phyloP scores from a whole-genome alignment of 2,888 invertebrate genomes.

The Melolontha melolontha region DNA sequence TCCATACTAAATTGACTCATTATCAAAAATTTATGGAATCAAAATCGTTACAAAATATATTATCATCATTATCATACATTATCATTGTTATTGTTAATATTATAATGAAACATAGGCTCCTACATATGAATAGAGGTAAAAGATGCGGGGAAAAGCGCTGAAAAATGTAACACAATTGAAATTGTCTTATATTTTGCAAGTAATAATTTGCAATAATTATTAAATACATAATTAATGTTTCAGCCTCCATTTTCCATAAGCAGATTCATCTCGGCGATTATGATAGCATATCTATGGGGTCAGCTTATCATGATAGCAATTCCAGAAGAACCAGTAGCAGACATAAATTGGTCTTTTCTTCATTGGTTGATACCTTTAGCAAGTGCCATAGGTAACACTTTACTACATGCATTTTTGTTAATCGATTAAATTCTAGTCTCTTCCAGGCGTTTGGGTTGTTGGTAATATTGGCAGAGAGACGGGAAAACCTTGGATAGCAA shows the following conservation, averaged over 20 bases:
- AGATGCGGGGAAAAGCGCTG: too few relatives aligned
- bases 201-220: too few relatives aligned
- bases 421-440: slow-evolving; percentile 26
- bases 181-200: too few relatives aligned
- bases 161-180: too few relatives aligned
- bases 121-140: too few relatives aligned
- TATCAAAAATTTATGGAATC: too few relatives aligned
- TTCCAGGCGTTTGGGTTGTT: slow-evolving; percentile 87
- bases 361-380: slow-evolving; percentile 79
- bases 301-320: slow-evolving; percentile 81
- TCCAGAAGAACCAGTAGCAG: slow-evolving; percentile 79
- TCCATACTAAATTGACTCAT: too few relatives aligned
- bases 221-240: slow-evolving; percentile 55
- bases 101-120: too few relatives aligned
- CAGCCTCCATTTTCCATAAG: slow-evolving; percentile 87
- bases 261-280: slow-evolving; percentile 81
- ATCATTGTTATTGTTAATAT: too few relatives aligned
- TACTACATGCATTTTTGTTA: not conserved
- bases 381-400: slow-evolving; percentile 75
- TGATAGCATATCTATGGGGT: slow-evolving; percentile 85
- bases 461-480: slow-evolving; percentile 90
- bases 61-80: too few relatives aligned
- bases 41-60: too few relatives aligned
- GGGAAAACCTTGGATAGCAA: slow-evolving; percentile 78
- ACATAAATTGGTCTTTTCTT: slow-evolving; percentile 78